Evolutionary conservation across 2,888 invertebrate genomes (phyloP).

Genomic region (Noctua janthe): DNA sequence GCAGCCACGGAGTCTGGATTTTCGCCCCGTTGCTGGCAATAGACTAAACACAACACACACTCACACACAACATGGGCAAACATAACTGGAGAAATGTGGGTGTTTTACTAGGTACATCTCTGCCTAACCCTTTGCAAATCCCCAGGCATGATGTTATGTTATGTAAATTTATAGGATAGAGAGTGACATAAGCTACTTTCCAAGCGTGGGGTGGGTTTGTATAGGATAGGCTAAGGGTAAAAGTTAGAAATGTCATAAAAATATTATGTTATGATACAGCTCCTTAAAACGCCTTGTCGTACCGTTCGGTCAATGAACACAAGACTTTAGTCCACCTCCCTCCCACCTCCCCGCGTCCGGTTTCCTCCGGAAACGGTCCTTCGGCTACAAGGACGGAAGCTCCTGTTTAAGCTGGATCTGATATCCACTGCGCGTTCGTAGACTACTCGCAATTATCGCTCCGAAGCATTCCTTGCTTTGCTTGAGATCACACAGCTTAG

Average conservation of each 20-base stretch:
- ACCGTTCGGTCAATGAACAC: conserved; percentile 18
- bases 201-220: not conserved
- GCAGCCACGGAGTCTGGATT: not conserved
- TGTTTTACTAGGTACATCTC: not conserved
- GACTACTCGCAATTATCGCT: conserved; percentile 75
- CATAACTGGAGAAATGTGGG: not conserved
- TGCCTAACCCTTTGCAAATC: not conserved
- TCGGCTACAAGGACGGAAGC: conserved; percentile 77
- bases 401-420: conserved; percentile 77
- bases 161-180: not conserved
- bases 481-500: conserved; percentile 15
- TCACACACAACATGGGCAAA: not conserved
- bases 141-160: not conserved
- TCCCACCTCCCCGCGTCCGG: conserved; percentile 70
- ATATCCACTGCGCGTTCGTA: conserved; percentile 69
- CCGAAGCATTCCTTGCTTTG: conserved; percentile 47
- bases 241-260: not conserved
- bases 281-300: not conserved
- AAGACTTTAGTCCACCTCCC: conserved; percentile 44
- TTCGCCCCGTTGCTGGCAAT: not conserved
- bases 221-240: not conserved
- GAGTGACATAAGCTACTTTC: not conserved
- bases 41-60: not conserved
- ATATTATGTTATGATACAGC: not conserved
- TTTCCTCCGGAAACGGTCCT: conserved; percentile 81